A percentile compares a stretch with the other conserved stretches of the same genome.
These are phyloP conservation scores for Symphodus melops DNA, from an alignment of 2,113 vertebrate genomes.

Conservation along the genomic window DNA sequence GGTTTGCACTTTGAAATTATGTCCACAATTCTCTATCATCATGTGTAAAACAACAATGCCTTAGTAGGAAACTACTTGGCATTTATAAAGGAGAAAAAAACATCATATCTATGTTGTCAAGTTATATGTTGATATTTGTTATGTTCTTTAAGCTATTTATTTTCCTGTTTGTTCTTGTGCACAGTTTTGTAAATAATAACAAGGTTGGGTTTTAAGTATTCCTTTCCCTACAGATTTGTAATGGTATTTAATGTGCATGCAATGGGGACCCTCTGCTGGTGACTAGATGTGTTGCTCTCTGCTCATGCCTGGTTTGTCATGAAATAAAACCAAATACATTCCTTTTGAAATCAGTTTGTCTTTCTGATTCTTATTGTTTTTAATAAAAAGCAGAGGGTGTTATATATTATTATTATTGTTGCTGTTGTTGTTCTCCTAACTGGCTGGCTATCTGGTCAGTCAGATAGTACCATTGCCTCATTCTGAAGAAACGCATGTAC, in stretches of 20 bases:
- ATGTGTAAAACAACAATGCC: slow-evolving; percentile 20
- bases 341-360: slow-evolving; percentile 56
- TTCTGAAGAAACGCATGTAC: too few relatives aligned
- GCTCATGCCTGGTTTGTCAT: slow-evolving; percentile 57
- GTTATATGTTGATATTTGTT: slow-evolving; percentile 83
- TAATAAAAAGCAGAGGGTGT: background rate
- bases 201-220: slow-evolving; percentile 49
- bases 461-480: too few relatives aligned
- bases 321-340: slow-evolving; percentile 78
- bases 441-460: too few relatives aligned
- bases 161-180: slow-evolving; percentile 88
- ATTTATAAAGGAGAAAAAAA: slow-evolving; percentile 36
- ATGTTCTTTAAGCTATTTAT: slow-evolving; percentile 90
- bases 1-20: slow-evolving; percentile 62
- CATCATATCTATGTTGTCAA: slow-evolving; percentile 81
- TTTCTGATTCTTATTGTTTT: slow-evolving; percentile 9
- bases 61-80: slow-evolving; percentile 30
- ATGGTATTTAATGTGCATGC: slow-evolving; percentile 63
- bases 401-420: too few relatives aligned
- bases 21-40: slow-evolving; percentile 23
- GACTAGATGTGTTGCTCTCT: slow-evolving; percentile 59
- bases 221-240: slow-evolving; percentile 8
- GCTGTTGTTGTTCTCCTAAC: too few relatives aligned
- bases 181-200: slow-evolving; percentile 80
- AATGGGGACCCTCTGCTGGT: slow-evolving; percentile 67